These are phyloP conservation scores for Tenthredo notha DNA, from an alignment of 2,888 invertebrate genomes.

Conservation along the genomic window DNA sequence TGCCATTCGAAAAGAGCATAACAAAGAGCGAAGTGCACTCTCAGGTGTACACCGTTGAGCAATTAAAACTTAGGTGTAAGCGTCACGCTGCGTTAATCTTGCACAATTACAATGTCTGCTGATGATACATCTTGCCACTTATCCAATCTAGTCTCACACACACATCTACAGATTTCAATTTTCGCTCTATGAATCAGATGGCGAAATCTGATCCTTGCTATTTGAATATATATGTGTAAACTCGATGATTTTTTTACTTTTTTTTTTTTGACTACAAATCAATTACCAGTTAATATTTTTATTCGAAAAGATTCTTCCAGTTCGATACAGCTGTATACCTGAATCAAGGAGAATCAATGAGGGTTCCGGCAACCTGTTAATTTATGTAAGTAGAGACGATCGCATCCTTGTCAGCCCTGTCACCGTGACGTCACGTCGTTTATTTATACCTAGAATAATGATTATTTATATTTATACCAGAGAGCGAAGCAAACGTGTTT, in stretches of 20 bases:
- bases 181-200: not conserved
- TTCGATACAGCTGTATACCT: not conserved
- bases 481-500: slow-evolving; percentile 48
- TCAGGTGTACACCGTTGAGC: slow-evolving; percentile 19
- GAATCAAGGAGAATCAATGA: not conserved
- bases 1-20: not conserved
- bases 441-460: slow-evolving; percentile 38
- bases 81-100: slow-evolving; percentile 27
- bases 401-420: slow-evolving; percentile 42
- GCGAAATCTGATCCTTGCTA: not conserved
- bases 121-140: slow-evolving; percentile 19
- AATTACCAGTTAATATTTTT: not conserved
- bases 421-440: slow-evolving; percentile 24
- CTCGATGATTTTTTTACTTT: not conserved
- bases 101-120: slow-evolving; percentile 11
- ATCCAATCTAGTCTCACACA: not conserved
- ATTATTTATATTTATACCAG: slow-evolving; percentile 23
- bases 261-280: not conserved
- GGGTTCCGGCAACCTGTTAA: not conserved
- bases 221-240: not conserved
- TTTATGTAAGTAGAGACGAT: slow-evolving; percentile 1
- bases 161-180: not conserved
- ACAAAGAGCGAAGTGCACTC: not conserved
- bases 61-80: slow-evolving; percentile 41
- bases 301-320: not conserved